A percentile compares a stretch with the other conserved stretches of the same genome.
These are phyloP conservation scores for Diabrotica virgifera DNA, from an alignment of 1,140 invertebrate species.

Conservation along the genomic window DNA sequence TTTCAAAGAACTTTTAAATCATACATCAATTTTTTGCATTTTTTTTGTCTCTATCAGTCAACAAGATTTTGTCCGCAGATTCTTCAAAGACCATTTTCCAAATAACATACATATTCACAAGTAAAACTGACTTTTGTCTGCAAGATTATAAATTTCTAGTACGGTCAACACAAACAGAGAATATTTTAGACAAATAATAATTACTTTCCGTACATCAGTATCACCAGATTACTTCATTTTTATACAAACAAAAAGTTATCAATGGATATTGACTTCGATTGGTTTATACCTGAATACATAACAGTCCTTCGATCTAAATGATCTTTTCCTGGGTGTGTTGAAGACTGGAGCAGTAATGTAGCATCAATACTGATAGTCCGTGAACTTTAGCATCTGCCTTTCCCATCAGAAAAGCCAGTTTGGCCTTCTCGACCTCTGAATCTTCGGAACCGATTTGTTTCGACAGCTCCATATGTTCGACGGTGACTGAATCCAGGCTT, in stretches of 20 bases:
- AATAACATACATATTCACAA: no score
- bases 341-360: constrained; percentile 81
- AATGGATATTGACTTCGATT: not conserved
- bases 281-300: not conserved
- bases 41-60: no score
- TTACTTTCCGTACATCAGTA: not conserved
- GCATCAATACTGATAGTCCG: constrained; percentile 76
- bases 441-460: constrained; percentile 50
- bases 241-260: not conserved
- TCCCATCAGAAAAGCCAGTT: constrained; percentile 54
- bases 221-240: no score
- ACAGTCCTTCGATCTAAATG: constrained; percentile 27
- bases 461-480: constrained; percentile 51
- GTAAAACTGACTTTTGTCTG: no score
- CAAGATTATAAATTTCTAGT: not conserved
- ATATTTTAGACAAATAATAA: not conserved
- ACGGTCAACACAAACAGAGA: not conserved
- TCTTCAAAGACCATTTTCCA: no score
- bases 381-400: constrained; percentile 74
- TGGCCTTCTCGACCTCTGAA: constrained; percentile 55
- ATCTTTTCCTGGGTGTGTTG: constrained; percentile 53
- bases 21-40: no score
- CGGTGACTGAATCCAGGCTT: constrained; percentile 64
- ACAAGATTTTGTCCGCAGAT: no score
- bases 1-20: no score